These are phyloP conservation scores for Agonopterix alstromeriana DNA, from an alignment of 2,888 invertebrate species.

Conservation along the genomic window DNA sequence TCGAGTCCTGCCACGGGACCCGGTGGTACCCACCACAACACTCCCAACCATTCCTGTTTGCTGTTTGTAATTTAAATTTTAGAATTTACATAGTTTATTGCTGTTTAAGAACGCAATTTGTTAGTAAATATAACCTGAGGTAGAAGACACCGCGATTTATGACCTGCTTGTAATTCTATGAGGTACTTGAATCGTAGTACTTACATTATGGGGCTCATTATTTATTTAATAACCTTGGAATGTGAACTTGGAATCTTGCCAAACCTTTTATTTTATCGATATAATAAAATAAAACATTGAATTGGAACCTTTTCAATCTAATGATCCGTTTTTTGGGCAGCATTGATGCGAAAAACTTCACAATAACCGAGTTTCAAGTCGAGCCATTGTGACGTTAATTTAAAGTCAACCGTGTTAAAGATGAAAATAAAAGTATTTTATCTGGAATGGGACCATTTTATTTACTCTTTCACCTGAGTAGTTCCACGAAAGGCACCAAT, in stretches of 20 bases:
- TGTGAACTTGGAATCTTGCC: constrained; percentile 1
- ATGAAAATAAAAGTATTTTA: neutral
- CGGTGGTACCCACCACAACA: constrained; percentile 2
- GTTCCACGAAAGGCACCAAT: constrained; percentile 65
- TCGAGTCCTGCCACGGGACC: neutral
- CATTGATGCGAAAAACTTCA: constrained; percentile 27
- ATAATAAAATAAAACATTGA: neutral
- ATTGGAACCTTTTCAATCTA: neutral
- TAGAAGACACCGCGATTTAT: constrained; percentile 39
- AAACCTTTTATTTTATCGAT: neutral
- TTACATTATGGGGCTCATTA: neutral
- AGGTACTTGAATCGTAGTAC: neutral
- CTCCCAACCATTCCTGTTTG: constrained; percentile 22
- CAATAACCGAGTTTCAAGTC: constrained; percentile 24
- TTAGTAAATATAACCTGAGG: constrained; percentile 37
- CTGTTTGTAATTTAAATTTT: constrained; percentile 63
- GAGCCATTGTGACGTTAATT: constrained; percentile 21
- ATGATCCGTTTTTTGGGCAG: constrained; percentile 19
- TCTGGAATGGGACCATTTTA: constrained; percentile 31
- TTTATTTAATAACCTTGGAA: constrained; percentile 2
- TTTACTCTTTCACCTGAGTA: constrained; percentile 66
- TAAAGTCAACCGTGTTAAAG: constrained; percentile 1
- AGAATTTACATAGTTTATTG: constrained; percentile 63
- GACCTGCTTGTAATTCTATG: constrained; percentile 25
- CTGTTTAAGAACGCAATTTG: constrained; percentile 62